Percentiles rank a stretch among this genome's conserved stretches.
Evolutionary conservation across 2,113 vertebrate genomes (phyloP).

Genomic region (Elanoides forficatus): DNA sequence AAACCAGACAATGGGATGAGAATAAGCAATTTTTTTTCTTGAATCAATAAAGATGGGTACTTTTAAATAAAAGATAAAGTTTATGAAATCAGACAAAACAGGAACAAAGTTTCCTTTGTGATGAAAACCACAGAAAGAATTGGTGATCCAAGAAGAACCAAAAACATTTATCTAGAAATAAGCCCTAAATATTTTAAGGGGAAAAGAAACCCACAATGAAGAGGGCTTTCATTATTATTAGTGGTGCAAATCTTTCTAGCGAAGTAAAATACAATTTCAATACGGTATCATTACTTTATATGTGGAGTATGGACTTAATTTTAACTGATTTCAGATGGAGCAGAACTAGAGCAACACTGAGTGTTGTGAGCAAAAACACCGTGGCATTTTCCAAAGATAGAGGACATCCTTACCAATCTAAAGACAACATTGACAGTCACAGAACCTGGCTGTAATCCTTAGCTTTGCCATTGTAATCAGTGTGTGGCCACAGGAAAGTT

Average conservation of each 20-base stretch:
- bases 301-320: not conserved
- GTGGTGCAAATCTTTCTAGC: not conserved
- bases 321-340: not conserved
- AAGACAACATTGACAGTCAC: not conserved
- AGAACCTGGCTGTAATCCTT: not conserved
- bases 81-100: not conserved
- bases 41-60: not conserved
- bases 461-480: not conserved
- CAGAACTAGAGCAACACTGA: accelerated
- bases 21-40: not conserved
- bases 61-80: too few relatives aligned
- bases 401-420: not conserved
- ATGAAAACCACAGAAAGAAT: not conserved
- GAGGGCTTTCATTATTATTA: not conserved
- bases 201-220: not conserved
- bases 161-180: not conserved
- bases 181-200: not conserved
- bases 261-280: not conserved
- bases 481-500: not conserved
- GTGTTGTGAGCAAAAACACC: not conserved
- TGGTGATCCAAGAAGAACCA: not conserved
- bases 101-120: not conserved
- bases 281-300: not conserved
- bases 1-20: not conserved
- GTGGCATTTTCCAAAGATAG: accelerated